Evolutionary conservation across 2,113 vertebrate genomes (phyloP).

Genomic region (Oophaga pumilio): DNA sequence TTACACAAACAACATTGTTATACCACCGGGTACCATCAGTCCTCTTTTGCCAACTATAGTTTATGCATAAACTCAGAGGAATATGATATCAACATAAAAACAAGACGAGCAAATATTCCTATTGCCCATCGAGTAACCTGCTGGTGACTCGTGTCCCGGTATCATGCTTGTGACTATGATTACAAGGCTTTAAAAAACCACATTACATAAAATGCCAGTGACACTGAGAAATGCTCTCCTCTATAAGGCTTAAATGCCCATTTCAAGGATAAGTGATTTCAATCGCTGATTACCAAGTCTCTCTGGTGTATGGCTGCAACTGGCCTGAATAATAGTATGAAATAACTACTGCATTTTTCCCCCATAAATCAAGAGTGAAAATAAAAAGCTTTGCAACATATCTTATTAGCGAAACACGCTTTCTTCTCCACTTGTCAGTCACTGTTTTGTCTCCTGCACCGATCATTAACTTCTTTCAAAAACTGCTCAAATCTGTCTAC

Average conservation of each 20-base stretch:
- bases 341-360: no score
- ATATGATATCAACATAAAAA: not conserved
- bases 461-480: no score
- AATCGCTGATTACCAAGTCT: not conserved
- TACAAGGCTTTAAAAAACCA: not conserved
- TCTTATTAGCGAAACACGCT: no score
- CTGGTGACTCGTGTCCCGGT: not conserved
- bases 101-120: not conserved
- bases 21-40: not conserved
- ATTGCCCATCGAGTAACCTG: not conserved
- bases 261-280: no score
- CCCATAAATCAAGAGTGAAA: no score
- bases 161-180: not conserved
- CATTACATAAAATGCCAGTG: not conserved
- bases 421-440: no score
- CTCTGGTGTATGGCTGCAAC: not conserved
- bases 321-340: no score
- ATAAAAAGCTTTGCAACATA: no score
- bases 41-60: not conserved
- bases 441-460: no score
- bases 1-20: not conserved
- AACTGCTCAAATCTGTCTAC: no score
- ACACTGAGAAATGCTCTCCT: not conserved
- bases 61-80: not conserved
- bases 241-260: not conserved